Percentiles rank a stretch among this genome's conserved stretches.
Evolutionary conservation across 2,888 invertebrate genomes (phyloP).

Genomic region (Drosophila subsilvestris): DNA sequence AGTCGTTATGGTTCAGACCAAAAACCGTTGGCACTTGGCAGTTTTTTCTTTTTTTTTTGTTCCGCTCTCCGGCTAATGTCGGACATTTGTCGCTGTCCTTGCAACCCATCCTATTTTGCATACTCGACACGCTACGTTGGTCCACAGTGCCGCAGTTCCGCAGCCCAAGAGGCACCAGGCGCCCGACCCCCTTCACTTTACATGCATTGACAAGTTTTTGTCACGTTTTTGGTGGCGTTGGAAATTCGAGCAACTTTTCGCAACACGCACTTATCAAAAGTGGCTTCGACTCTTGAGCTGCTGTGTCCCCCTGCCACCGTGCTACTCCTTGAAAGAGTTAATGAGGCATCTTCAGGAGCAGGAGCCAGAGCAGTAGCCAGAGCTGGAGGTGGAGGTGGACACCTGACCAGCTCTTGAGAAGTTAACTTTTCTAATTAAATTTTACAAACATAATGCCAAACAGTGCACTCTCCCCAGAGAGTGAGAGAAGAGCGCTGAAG

Average conservation of each 20-base stretch:
- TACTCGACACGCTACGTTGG: slow-evolving; percentile 67
- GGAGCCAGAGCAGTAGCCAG: background rate
- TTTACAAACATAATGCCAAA: slow-evolving; percentile 39
- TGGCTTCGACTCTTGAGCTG: slow-evolving; percentile 62
- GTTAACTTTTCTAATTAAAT: slow-evolving; percentile 68
- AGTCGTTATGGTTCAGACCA: background rate
- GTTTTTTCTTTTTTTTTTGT: slow-evolving; percentile 12
- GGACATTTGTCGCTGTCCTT: slow-evolving; percentile 64
- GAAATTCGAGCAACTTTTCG: slow-evolving; percentile 65
- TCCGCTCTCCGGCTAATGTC: slow-evolving; percentile 55
- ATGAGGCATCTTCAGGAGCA: slow-evolving; percentile 51
- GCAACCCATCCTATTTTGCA: slow-evolving; percentile 58
- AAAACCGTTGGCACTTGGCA: background rate
- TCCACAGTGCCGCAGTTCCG: slow-evolving; percentile 21
- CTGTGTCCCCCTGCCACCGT: too few species aligned
- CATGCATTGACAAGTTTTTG: slow-evolving; percentile 62
- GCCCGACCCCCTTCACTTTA: slow-evolving; percentile 7
- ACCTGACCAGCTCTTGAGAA: slow-evolving; percentile 37
- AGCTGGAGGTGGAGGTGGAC: background rate
- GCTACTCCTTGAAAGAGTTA: slow-evolving; percentile 54
- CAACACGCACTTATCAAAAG: slow-evolving; percentile 70
- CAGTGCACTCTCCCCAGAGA: slow-evolving; percentile 24
- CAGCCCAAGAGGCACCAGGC: slow-evolving; percentile 7
- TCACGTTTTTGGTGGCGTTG: slow-evolving; percentile 67
- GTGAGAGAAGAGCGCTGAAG: slow-evolving; percentile 41